These are phyloP conservation scores for Eilema sororculum DNA, from an alignment of 2,888 invertebrate genomes.

Conservation along the genomic window DNA sequence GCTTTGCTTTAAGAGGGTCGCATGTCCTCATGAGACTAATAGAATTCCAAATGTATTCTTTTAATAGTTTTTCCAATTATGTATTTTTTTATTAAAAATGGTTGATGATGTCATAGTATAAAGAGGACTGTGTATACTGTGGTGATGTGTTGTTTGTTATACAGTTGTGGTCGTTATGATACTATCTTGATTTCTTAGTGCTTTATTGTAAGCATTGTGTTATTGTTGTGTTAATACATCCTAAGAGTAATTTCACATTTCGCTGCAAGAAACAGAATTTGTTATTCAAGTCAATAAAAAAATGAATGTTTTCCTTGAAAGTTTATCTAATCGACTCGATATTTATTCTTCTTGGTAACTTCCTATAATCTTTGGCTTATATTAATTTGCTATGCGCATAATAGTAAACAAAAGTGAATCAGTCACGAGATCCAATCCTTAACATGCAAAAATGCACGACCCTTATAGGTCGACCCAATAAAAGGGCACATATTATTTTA, in stretches of 20 bases:
- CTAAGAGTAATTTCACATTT: not conserved
- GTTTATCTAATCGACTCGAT: not conserved
- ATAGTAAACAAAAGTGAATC: not conserved
- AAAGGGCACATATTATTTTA: not conserved
- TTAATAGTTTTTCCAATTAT: too few species aligned
- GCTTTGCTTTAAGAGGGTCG: not conserved
- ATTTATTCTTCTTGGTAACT: not conserved
- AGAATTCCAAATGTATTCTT: not conserved
- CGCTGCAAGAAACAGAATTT: not conserved
- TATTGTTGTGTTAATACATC: too few species aligned
- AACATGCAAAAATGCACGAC: not conserved
- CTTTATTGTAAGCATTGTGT: too few species aligned
- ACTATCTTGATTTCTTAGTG: too few species aligned
- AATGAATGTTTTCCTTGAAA: not conserved
- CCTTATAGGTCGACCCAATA: not conserved
- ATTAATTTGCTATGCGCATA: not conserved
- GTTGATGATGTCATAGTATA: too few species aligned
- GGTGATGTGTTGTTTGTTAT: too few species aligned
- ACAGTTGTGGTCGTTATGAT: too few species aligned
- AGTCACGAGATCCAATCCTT: not conserved
- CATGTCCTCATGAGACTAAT: not conserved
- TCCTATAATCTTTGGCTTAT: not conserved
- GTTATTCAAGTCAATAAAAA: not conserved
- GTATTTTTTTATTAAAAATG: too few species aligned
- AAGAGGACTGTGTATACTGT: too few species aligned